A percentile compares a stretch with the other conserved stretches of the same genome.
Conservation (phyloP, 2,888 invertebrate genomes). For the Agriotes lineatus region DNA sequence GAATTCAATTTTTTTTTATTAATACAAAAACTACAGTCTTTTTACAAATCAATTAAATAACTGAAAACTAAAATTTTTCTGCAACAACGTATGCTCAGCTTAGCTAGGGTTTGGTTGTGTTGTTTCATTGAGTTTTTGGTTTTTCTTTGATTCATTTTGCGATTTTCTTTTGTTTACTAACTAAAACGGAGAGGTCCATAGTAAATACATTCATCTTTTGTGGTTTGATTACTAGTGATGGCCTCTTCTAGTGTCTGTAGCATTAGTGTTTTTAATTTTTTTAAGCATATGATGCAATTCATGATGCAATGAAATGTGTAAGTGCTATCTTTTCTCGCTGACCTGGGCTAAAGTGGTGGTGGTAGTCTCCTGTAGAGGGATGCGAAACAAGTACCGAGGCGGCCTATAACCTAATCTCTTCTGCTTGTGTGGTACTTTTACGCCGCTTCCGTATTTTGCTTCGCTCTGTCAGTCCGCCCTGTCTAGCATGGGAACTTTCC, state of each 20-base stretch:
- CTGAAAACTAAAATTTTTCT: too few relatives aligned
- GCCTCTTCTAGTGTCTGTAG: slow-evolving; percentile 38
- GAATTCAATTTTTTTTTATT: too few relatives aligned
- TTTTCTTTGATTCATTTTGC: slow-evolving; percentile 37
- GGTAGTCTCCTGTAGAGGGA: slow-evolving; percentile 48
- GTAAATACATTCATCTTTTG: slow-evolving; percentile 33
- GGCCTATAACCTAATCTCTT: slow-evolving; percentile 41
- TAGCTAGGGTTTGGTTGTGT: slow-evolving; percentile 36
- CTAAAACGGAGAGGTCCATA: slow-evolving; percentile 21
- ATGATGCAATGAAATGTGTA: slow-evolving; percentile 63
- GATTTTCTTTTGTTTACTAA: slow-evolving; percentile 44
- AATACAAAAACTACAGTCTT: too few relatives aligned
- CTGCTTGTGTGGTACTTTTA: slow-evolving; percentile 42
- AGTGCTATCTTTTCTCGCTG: slow-evolving; percentile 54
- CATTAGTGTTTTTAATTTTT: slow-evolving; percentile 51
- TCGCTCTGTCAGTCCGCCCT: slow-evolving; percentile 47
- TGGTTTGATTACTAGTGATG: slow-evolving; percentile 29
- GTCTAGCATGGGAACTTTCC: slow-evolving; percentile 54
- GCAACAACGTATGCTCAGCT: background rate
- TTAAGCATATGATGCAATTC: slow-evolving; percentile 59
- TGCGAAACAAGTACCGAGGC: slow-evolving; percentile 49
- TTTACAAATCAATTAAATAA: too few relatives aligned
- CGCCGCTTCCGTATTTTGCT: slow-evolving; percentile 49
- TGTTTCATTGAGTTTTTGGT: slow-evolving; percentile 44
- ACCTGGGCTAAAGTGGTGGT: slow-evolving; percentile 49